These are phyloP conservation scores for Prochilodus magdalenae DNA, from an alignment of 2,113 vertebrate species.

Conservation along the genomic window DNA sequence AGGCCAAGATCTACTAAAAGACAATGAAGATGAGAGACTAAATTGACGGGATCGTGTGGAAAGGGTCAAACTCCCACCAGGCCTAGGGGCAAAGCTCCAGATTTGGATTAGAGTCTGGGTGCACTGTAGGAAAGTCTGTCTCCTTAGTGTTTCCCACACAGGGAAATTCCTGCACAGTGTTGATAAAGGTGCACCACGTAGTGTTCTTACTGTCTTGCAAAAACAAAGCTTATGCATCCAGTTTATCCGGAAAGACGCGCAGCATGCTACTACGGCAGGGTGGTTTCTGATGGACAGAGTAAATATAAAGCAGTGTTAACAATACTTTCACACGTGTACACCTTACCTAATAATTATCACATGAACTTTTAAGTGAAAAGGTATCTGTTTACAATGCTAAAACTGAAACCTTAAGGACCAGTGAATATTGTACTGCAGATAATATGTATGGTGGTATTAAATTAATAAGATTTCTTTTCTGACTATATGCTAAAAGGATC, in stretches of 20 bases:
- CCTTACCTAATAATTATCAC: background rate
- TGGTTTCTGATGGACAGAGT: background rate
- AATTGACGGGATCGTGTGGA: constrained; percentile 16
- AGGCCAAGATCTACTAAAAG: background rate
- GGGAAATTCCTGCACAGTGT: constrained; percentile 3
- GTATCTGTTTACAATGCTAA: too few species aligned
- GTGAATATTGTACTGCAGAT: too few species aligned
- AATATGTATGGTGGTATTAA: too few species aligned
- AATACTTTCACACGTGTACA: background rate
- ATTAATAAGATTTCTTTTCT: too few species aligned
- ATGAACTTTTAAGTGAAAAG: too few species aligned
- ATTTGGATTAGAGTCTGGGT: background rate
- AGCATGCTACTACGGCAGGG: constrained; percentile 7
- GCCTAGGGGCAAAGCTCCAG: background rate
- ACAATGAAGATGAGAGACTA: background rate
- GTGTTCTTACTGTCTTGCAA: constrained; percentile 43
- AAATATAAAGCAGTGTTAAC: background rate
- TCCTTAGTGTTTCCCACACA: constrained; percentile 7
- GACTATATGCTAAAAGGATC: too few species aligned
- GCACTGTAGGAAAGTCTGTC: constrained; percentile 5
- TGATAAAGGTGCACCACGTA: constrained; percentile 33
- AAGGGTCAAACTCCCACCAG: constrained; percentile 1
- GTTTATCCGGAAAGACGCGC: background rate
- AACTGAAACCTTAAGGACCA: too few species aligned
- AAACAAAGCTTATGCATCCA: constrained; percentile 67